Evolutionary conservation across 2,113 vertebrate species (phyloP), one percentile per base, ranked within the genome.

Genomic region (Tretioscincus oriximinensis): DNA sequence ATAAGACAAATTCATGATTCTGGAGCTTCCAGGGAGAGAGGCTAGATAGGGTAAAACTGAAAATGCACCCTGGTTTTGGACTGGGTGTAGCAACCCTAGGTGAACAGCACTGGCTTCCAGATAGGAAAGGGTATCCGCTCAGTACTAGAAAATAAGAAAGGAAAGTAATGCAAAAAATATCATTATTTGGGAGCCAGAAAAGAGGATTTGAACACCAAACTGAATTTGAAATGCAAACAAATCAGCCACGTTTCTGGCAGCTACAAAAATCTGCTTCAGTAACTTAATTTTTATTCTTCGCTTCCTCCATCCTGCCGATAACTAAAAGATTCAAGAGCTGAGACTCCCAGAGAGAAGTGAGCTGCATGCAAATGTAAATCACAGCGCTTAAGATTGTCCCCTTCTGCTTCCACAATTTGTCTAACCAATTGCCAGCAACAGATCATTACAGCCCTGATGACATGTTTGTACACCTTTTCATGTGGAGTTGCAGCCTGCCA

Each of bases 111-210:
- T 51, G 14, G 51, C 51, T 51, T 51, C 51, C 14, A 14, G 1
- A 5, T 9, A 3, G 29, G 11, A 35, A 21, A 41, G 2, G 0
- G 31, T 28, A 8, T 14, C 0, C 0, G 1, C 0, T n/a, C 72
- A 78, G 73, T 61, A 51, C 47, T 29, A 22, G 72, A 7, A 16
- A 76, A 54, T 67, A 68, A 12, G 26, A 51, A 51, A 14, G 51
- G 14, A 14, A 51, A 51, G 11, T 51, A 9, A 51, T 51, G 11
- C 63, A 65, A n/a, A 66, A 26, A 64, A 75, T 47, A 24, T 1
- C 1, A 29, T n/a, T 26, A 28, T 51, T 63, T 28, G 12, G 77
- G 18, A 16, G 6, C 67, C 60, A 58, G 45, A 22, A 1, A 8
- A 0, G 47, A 0, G 0, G 21, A 60, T n/a, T n/a, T 26, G 1